Evolutionary conservation across 2,888 invertebrate species (phyloP).

Genomic region (Nesidiocoris tenuis): DNA sequence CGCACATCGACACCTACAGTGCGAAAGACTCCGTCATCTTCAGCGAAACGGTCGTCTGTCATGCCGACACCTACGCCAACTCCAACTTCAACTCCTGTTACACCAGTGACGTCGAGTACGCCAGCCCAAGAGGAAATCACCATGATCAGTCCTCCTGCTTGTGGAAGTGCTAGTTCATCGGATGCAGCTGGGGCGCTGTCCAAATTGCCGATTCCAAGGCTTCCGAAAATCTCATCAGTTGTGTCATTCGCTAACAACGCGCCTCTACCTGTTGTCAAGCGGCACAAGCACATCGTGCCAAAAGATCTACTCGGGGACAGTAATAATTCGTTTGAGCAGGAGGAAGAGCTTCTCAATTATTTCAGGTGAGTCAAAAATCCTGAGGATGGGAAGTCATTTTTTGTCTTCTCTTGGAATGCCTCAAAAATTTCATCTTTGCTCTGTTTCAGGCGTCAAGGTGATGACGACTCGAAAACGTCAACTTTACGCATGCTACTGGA

Average conservation of each 20-base stretch:
- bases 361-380: slow-evolving; percentile 59
- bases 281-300: slow-evolving; percentile 39
- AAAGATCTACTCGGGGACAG: slow-evolving; percentile 55
- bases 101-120: slow-evolving; percentile 16
- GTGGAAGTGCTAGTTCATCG: neutral
- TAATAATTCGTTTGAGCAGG: slow-evolving; percentile 71
- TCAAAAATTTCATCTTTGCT: neutral
- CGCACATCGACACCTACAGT: slow-evolving; percentile 11
- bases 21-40: slow-evolving; percentile 26
- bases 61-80: slow-evolving; percentile 15
- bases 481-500: slow-evolving; percentile 71
- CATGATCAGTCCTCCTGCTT: slow-evolving; percentile 8
- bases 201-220: slow-evolving; percentile 41
- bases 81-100: slow-evolving; percentile 15
- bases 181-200: neutral
- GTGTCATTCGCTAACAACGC: neutral
- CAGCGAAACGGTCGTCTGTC: neutral
- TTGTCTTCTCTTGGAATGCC: neutral
- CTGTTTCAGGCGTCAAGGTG: slow-evolving; percentile 54
- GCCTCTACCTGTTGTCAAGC: slow-evolving; percentile 23
- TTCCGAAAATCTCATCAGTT: slow-evolving; percentile 29
- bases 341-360: slow-evolving; percentile 81
- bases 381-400: neutral
- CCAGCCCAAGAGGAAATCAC: slow-evolving; percentile 6
- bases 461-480: slow-evolving; percentile 58